Evolutionary conservation across 2,797 vertebrate species (phyloP).

Genomic region (Rhynchotus rufescens): DNA sequence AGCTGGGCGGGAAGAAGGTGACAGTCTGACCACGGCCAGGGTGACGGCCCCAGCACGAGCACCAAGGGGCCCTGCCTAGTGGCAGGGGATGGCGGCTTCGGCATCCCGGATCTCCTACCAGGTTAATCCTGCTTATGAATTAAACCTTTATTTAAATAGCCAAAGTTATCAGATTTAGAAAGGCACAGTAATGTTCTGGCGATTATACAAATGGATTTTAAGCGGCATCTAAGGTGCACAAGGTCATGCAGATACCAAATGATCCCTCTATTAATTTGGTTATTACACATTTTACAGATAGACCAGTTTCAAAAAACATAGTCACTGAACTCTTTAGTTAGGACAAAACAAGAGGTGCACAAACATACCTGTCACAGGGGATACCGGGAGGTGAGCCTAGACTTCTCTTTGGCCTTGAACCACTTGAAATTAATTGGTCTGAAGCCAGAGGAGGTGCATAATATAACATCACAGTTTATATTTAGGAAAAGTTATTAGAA

Average conservation of each 20-base stretch:
- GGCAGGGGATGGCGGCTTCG: background rate
- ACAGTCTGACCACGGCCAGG: background rate
- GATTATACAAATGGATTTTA: conserved; percentile 25
- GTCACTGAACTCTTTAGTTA: background rate
- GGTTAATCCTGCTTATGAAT: conserved; percentile 43
- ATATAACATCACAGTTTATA: conserved; percentile 64
- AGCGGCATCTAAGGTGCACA: background rate
- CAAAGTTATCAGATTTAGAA: conserved; percentile 18
- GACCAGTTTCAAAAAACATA: conserved; percentile 35
- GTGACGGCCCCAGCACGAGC: no score
- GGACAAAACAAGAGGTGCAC: background rate
- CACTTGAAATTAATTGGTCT: conserved; percentile 63
- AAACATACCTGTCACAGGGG: conserved; percentile 11
- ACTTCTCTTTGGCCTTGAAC: conserved; percentile 71
- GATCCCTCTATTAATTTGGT: background rate
- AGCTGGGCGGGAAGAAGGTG: background rate
- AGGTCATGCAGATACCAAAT: background rate
- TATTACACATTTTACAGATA: conserved; percentile 3
- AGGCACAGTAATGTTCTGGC: background rate
- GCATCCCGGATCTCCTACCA: conserved; percentile 16
- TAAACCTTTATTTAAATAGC: conserved; percentile 22
- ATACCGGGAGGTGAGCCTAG: background rate
- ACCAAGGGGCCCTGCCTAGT: background rate
- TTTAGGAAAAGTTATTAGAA: conserved; percentile 75
- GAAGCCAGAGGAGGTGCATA: conserved; percentile 49